Conservation (phyloP, 2,797 vertebrate genomes). For the Ctenopoma kingsleyae region DNA sequence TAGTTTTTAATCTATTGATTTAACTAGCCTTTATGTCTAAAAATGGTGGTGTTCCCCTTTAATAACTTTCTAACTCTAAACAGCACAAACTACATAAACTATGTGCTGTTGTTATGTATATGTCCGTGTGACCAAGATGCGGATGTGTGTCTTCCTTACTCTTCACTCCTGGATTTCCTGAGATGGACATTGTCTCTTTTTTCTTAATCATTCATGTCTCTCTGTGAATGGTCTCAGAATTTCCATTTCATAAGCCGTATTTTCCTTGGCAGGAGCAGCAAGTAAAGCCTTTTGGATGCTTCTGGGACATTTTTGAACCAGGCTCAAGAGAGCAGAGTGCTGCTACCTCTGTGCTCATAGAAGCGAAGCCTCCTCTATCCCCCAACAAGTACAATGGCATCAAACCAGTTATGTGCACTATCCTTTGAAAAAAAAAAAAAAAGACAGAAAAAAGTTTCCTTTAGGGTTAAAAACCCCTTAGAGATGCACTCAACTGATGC, state of each 20-base stretch:
- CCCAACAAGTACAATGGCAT: conserved; percentile 57
- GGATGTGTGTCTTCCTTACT: conserved; percentile 47
- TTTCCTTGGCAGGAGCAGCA: conserved; percentile 83
- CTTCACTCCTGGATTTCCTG: conserved; percentile 63
- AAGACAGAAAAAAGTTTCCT: conserved; percentile 37
- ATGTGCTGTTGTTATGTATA: conserved; percentile 10
- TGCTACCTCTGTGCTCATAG: conserved; percentile 57
- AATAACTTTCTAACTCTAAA: conserved; percentile 25
- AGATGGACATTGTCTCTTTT: conserved; percentile 67
- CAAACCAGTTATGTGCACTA: conserved; percentile 42
- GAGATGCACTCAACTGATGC: conserved; percentile 73
- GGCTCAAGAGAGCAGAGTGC: conserved; percentile 74
- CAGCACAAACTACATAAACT: conserved; percentile 19
- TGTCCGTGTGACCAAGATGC: conserved; percentile 26
- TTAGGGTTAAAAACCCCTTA: conserved; percentile 64
- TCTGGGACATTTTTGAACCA: conserved; percentile 79
- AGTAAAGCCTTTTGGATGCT: conserved; percentile 81
- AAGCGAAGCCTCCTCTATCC: conserved; percentile 48
- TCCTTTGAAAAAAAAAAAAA: conserved; percentile 19
- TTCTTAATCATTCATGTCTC: conserved; percentile 75
- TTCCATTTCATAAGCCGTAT: conserved; percentile 87
- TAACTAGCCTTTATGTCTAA: conserved; percentile 19
- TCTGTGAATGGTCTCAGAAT: conserved; percentile 86
- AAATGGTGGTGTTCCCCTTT: conserved; percentile 45
- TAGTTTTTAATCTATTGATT: background rate